Evolutionary conservation across 2,888 invertebrate species (phyloP), one percentile per base, ranked within the genome.

Genomic region (Synergus japonicus): DNA sequence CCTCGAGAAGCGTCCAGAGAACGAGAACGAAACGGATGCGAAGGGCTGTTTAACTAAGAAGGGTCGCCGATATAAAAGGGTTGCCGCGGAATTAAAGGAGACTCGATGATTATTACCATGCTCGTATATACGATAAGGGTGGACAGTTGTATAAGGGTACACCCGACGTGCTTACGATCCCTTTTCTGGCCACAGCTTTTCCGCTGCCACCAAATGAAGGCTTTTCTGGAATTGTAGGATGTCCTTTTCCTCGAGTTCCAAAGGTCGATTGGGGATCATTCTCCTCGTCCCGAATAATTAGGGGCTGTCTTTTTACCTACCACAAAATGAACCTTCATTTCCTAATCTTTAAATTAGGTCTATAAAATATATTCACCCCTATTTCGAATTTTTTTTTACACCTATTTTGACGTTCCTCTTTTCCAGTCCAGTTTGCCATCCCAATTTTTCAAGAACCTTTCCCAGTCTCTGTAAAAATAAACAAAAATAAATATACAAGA

Each of bases 21-120:
- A 60, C 22, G 22, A 60, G 60, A 73, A 73, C 69, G 69, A 37
- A 81, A 85, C 81, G 79, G 83, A 86, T 85, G 82, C 84, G 85
- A 81, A 37, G 69, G 88, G 86, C 86, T 89, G 88, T 90, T 91
- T 88, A 87, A 86, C 87, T 86, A 87, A 88, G 87, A 86, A 89
- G 90, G 87, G 87, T 88, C 85, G 81, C 83, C 85, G 86, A 87
- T 87, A 87, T 88, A 89, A 90, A 89, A 89, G 89, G 89, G 89
- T 89, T 87, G 88, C 86, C 84, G 85, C 85, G 86, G 87, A 90
- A 91, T 91, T 90, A 89, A 89, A 91, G 89, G 87, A 87, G 86
- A 88, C 85, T 84, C 86, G 46, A 73, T 73, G 69, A 73, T 73
- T 73, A 73, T 73, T 73, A 37, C 69, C 69, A 49, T 37, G 54